These are phyloP conservation scores for Casuarius casuarius DNA, from an alignment of 2,113 vertebrate species.

Conservation along the genomic window DNA sequence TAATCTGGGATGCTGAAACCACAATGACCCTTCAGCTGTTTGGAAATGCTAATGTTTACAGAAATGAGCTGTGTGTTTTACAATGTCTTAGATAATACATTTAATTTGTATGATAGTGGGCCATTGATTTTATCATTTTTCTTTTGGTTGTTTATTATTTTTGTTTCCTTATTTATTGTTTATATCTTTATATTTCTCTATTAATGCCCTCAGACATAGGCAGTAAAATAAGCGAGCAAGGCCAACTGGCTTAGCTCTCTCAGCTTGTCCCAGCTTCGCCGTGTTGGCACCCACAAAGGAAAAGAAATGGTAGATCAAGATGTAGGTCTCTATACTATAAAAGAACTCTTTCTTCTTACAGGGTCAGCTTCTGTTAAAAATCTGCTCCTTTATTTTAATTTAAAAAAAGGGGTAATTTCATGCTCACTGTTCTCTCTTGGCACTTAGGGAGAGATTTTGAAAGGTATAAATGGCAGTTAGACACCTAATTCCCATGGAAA, in stretches of 20 bases:
- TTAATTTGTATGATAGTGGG: neutral
- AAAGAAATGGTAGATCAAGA: neutral
- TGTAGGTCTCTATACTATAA: neutral
- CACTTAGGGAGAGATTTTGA: neutral
- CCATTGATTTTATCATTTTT: neutral
- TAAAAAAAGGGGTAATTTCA: neutral
- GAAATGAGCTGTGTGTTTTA: neutral
- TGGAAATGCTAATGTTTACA: slow-evolving; percentile 4
- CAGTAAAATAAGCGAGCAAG: neutral
- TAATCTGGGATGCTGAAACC: neutral
- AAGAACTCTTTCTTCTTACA: neutral
- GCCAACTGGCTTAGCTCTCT: neutral
- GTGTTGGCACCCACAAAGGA: neutral
- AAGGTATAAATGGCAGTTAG: slow-evolving; percentile 16
- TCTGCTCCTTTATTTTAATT: neutral
- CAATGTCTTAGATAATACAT: neutral
- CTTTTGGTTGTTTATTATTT: neutral
- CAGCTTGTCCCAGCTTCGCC: neutral
- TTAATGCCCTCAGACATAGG: neutral
- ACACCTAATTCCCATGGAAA: neutral
- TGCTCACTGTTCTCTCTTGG: neutral
- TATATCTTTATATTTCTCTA: slow-evolving; percentile 16
- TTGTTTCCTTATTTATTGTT: neutral
- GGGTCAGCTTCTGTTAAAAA: neutral
- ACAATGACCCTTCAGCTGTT: neutral